Evolutionary conservation across 2,797 vertebrate species (phyloP).

Genomic region (Phataginus tricuspis): DNA sequence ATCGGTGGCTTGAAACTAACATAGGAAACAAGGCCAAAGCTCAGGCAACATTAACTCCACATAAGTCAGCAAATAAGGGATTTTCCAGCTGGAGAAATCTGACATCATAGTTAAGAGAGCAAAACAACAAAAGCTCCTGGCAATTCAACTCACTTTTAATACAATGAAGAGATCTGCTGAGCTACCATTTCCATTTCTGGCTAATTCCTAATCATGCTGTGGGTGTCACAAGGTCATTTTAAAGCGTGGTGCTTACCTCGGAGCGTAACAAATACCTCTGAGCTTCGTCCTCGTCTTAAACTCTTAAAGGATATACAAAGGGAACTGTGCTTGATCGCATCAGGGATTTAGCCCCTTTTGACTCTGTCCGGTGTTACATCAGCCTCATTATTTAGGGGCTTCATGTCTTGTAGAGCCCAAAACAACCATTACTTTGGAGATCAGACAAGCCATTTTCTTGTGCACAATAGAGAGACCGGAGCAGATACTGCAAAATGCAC

Average conservation of each 20-base stretch:
- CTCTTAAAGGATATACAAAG: slow-evolving; percentile 68
- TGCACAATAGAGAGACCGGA: slow-evolving; percentile 72
- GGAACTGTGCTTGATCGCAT: slow-evolving; percentile 78
- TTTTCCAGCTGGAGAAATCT: slow-evolving; percentile 83
- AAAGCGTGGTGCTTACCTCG: slow-evolving; percentile 74
- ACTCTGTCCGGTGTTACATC: slow-evolving; percentile 74
- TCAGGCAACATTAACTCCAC: slow-evolving; percentile 70
- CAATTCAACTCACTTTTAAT: slow-evolving; percentile 70
- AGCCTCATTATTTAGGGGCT: slow-evolving; percentile 71
- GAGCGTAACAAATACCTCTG: slow-evolving; percentile 24
- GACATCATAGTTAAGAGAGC: slow-evolving; percentile 78
- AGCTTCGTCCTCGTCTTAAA: slow-evolving; percentile 46
- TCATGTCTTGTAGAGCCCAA: slow-evolving; percentile 68
- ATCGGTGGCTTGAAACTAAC: slow-evolving; percentile 51
- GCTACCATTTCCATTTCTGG: slow-evolving; percentile 69
- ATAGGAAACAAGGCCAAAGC: slow-evolving; percentile 65
- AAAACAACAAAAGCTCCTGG: slow-evolving; percentile 79
- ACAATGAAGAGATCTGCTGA: slow-evolving; percentile 76
- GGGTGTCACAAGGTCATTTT: slow-evolving; percentile 69
- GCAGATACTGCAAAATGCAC: slow-evolving; percentile 47
- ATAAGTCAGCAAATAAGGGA: slow-evolving; percentile 79
- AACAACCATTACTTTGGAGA: slow-evolving; percentile 71
- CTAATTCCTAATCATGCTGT: slow-evolving; percentile 76
- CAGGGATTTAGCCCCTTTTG: slow-evolving; percentile 59
- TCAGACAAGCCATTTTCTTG: slow-evolving; percentile 61